phyloP scores from a whole-genome alignment of 2,888 invertebrate genomes.

The Oxytorus armatus region DNA sequence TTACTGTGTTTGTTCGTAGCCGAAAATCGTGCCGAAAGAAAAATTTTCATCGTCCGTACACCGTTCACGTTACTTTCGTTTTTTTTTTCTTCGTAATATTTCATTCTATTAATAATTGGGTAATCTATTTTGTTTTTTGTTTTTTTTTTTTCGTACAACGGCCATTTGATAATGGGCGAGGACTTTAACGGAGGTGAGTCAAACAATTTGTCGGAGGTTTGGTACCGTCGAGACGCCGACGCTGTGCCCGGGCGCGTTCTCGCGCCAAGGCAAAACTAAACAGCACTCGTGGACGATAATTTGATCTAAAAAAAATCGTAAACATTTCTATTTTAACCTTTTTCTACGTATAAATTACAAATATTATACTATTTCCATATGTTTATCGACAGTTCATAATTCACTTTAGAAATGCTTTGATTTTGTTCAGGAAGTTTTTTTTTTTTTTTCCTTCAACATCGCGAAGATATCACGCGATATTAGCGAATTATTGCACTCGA shows the following conservation, averaged over 20 bases:
- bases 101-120: conserved; percentile 4
- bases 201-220: conserved; percentile 59
- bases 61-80: conserved; percentile 40
- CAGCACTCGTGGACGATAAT: conserved; percentile 72
- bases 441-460: no score
- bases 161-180: conserved; percentile 80
- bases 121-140: not conserved
- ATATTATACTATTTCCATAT: not conserved
- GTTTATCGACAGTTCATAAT: not conserved
- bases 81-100: conserved; percentile 7
- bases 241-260: conserved; percentile 53
- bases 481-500: conserved; percentile 1
- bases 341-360: not conserved
- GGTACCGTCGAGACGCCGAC: conserved; percentile 68
- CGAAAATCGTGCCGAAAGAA: conserved; percentile 15
- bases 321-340: not conserved
- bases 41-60: not conserved
- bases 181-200: conserved; percentile 83
- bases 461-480: not conserved
- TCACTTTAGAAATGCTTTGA: not conserved
- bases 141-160: not conserved
- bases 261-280: conserved; percentile 56
- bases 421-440: not conserved
- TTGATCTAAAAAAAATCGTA: conserved; percentile 58
- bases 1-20: conserved; percentile 22